Base-by-base conservation (phyloP, 1,140 invertebrate species). In the Drosophila cardini region DNA sequence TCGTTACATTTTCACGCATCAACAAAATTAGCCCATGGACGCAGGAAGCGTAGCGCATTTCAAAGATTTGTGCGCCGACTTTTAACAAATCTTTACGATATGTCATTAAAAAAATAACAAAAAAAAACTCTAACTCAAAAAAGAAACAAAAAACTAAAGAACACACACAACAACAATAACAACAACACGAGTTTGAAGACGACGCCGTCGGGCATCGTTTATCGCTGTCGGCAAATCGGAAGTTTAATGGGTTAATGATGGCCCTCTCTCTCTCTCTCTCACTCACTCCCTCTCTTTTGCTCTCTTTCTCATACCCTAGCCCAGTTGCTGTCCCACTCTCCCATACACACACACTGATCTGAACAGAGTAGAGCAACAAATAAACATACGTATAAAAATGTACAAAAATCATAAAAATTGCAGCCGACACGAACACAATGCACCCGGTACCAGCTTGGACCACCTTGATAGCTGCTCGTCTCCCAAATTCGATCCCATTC, bases 191-290 rank as follows among this genome's bases (percentile, higher is more conserved):
- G 21, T 40, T 58, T 10, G 61, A 68, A 61, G 56, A 26, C 34
- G 52, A 48, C 69, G 62, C 64, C 46, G 61, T 45, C 68, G 74
- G 71, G 71, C 58, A 32, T 58, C 85, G 80, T 90, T 90, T 90
- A 89, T 90, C 85, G 84, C 80, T 90, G 84, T 85, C 85, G 84
- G 85, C 85, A 89, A 89, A 89, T 89, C 84, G 84, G 84, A 89
- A 89, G 84, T 89, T 89, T 89, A 89, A 89, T 89, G 84, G 84
- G 84, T 89, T 89, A 89, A 89, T 90, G 84, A 90, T 89, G 84
- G 74, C 71, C 74, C 69, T 64, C 46, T 42, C 55, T 32, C 34
- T 21, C 38, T 62, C 58, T n/a, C 52, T 18, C n/a, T n/a, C n/a
- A n/a, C 55, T 32, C 34, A 18, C 38, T 62, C 58, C 10, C 52